These are phyloP conservation scores for Chanos chanos DNA, from an alignment of 2,797 vertebrate genomes.

Conservation along the genomic window DNA sequence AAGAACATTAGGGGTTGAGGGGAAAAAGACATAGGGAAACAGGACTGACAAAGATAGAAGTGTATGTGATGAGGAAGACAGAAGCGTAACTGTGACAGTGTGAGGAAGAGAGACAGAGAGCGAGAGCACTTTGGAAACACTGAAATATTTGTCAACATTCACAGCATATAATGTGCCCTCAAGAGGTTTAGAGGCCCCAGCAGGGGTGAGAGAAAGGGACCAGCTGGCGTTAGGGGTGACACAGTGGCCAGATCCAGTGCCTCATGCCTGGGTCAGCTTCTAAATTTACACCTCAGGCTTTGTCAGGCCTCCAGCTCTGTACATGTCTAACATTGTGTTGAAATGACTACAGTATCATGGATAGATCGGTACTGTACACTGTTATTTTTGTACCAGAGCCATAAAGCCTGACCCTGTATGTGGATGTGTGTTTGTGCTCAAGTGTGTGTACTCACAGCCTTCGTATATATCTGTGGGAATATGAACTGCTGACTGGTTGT, in stretches of 20 bases:
- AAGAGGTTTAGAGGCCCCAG: not conserved
- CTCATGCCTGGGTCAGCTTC: not conserved
- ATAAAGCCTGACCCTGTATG: not conserved
- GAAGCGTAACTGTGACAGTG: too few relatives aligned
- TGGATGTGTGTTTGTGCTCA: slow-evolving; percentile 1
- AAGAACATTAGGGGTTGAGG: too few relatives aligned
- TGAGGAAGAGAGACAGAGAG: too few relatives aligned
- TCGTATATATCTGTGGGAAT: slow-evolving; percentile 98
- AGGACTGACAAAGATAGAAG: too few relatives aligned
- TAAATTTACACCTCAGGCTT: slow-evolving; percentile 27
- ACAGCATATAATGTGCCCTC: not conserved
- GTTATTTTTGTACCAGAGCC: not conserved
- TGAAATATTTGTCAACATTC: not conserved
- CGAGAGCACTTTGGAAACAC: not conserved
- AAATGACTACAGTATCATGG: not conserved
- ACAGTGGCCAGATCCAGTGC: not conserved
- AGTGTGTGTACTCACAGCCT: slow-evolving; percentile 84
- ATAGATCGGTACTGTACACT: slow-evolving; percentile 3
- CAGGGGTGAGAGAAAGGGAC: not conserved
- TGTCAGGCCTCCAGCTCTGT: slow-evolving; percentile 9
- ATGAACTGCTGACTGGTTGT: slow-evolving; percentile 91
- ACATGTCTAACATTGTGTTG: slow-evolving; percentile 15
- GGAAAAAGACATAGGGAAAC: too few relatives aligned
- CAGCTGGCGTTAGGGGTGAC: slow-evolving; percentile 17
- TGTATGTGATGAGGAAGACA: too few relatives aligned